These are phyloP conservation scores for Phaetusa simplex DNA, from an alignment of 2,113 vertebrate genomes.

Conservation along the genomic window DNA sequence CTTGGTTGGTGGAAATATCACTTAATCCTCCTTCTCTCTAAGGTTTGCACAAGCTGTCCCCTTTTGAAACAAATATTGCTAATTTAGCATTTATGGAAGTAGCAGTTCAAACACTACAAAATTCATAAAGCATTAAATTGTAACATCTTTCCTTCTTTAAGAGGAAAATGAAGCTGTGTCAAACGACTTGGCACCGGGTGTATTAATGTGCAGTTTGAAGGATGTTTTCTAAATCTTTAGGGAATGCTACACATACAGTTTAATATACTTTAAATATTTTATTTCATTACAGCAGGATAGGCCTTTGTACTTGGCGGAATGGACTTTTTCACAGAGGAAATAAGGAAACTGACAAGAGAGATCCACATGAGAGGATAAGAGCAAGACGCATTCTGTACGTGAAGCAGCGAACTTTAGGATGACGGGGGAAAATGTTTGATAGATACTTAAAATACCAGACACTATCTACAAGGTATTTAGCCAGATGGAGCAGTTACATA, in stretches of 20 bases:
- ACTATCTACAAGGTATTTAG: background rate
- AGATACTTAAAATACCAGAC: slow-evolving; percentile 14
- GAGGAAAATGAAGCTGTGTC: slow-evolving; percentile 5
- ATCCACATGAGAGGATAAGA: background rate
- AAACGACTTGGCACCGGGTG: background rate
- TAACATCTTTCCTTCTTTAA: background rate
- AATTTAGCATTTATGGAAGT: slow-evolving; percentile 1
- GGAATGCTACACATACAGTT: background rate
- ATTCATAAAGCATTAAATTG: background rate
- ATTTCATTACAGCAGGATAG: background rate
- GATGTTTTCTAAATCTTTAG: background rate
- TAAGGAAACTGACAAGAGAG: background rate
- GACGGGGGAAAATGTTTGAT: background rate
- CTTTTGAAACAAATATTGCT: slow-evolving; percentile 19
- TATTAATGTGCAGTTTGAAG: background rate
- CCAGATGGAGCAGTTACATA: background rate
- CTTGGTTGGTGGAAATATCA: background rate
- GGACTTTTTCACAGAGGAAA: background rate
- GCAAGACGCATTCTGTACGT: background rate
- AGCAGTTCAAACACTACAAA: background rate
- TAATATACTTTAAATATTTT: background rate
- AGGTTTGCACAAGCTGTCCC: background rate
- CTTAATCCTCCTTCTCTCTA: background rate
- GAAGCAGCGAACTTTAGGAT: background rate
- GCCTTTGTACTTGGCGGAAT: background rate